These are phyloP conservation scores for Aphelenchoides bicaudatus DNA, from an alignment of 2,888 invertebrate species.

Conservation along the genomic window DNA sequence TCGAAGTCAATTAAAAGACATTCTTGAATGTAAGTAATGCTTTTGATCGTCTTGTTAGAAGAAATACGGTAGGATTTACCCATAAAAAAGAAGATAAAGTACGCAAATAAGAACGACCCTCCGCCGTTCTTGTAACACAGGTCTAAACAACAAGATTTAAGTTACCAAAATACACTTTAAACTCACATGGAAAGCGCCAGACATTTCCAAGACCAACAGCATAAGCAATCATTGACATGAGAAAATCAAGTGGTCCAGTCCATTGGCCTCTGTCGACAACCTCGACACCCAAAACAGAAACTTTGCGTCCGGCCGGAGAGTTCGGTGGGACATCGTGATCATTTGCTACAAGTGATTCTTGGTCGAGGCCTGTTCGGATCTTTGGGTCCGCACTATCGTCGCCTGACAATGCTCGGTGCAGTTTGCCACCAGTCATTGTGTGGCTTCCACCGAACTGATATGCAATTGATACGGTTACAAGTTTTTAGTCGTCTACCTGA, in stretches of 20 bases:
- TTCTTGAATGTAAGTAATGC: too few species aligned
- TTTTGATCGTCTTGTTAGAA: too few species aligned
- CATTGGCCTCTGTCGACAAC: slow-evolving; percentile 51
- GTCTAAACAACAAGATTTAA: too few species aligned
- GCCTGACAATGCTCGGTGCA: too few species aligned
- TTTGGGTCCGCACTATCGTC: slow-evolving; percentile 15
- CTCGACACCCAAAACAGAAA: slow-evolving; percentile 35
- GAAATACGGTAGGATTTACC: too few species aligned
- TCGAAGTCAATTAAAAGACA: too few species aligned
- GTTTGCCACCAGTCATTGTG: too few species aligned
- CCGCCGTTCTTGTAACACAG: slow-evolving; percentile 61
- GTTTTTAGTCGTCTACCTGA: too few species aligned
- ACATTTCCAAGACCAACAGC: slow-evolving; percentile 60
- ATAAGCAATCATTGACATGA: slow-evolving; percentile 60
- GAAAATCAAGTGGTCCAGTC: slow-evolving; percentile 54
- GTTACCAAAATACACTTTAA: too few species aligned
- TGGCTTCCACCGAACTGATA: too few species aligned
- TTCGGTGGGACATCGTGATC: slow-evolving; percentile 23
- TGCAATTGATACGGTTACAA: too few species aligned
- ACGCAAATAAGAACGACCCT: slow-evolving; percentile 59
- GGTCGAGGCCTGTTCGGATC: slow-evolving; percentile 19
- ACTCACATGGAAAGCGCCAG: slow-evolving; percentile 61
- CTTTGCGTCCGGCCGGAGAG: slow-evolving; percentile 29
- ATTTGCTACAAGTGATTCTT: background rate
- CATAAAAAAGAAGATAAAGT: slow-evolving; percentile 55